Conservation (phyloP, 2,888 invertebrate species). For the Stenodera caucasica region DNA sequence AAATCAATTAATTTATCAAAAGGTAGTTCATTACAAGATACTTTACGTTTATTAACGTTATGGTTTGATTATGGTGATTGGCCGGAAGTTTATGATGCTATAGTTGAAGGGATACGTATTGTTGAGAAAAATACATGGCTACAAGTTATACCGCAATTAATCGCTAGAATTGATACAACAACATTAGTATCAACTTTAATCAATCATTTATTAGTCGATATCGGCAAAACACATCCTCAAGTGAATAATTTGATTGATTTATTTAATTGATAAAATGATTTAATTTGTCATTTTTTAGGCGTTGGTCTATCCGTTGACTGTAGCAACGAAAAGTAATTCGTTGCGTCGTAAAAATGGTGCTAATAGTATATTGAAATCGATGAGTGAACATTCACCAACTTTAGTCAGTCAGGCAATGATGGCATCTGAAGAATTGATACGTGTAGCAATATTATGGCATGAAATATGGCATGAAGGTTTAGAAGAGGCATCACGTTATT, state of each 20-base stretch:
- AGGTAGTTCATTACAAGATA: conserved; percentile 94
- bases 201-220: conserved; percentile 90
- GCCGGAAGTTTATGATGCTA: conserved; percentile 90
- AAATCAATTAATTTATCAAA: conserved; percentile 87
- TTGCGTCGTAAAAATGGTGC: conserved; percentile 85
- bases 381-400: conserved; percentile 91
- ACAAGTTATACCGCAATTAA: conserved; percentile 98
- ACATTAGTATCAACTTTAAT: conserved; percentile 87
- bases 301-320: conserved; percentile 94
- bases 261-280: not conserved
- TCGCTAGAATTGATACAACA: conserved; percentile 96
- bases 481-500: conserved; percentile 85
- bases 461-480: conserved; percentile 99
- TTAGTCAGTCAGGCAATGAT: conserved; percentile 95
- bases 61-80: conserved; percentile 99
- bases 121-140: conserved; percentile 99
- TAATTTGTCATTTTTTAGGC: conserved; percentile 65
- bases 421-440: conserved; percentile 95
- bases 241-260: conserved; percentile 25
- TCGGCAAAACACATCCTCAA: conserved; percentile 93
- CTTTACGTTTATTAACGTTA: conserved; percentile 86
- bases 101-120: conserved; percentile 87
- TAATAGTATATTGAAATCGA: conserved; percentile 89
- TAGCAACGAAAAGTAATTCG: conserved; percentile 90
- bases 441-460: conserved; percentile 99